A percentile compares a stretch with the other conserved stretches of the same genome.
phyloP scores from a whole-genome alignment of 2,113 vertebrate species.

The Paedocypris sp. region DNA sequence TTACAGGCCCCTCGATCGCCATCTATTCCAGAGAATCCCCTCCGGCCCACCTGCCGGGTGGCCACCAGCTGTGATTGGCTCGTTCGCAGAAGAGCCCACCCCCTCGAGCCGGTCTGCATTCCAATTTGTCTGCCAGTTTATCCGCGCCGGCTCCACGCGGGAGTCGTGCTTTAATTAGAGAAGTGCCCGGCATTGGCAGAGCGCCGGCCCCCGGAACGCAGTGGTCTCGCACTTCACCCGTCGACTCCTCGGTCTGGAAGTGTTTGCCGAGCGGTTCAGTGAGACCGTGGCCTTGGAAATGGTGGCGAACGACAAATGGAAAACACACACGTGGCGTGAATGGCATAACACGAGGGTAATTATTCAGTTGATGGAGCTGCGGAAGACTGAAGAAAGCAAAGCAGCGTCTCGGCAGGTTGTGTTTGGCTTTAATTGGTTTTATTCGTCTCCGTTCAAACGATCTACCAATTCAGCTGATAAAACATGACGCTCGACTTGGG shows the following conservation, averaged over 20 bases:
- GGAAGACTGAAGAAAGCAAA: background rate
- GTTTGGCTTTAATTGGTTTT: conserved; percentile 28
- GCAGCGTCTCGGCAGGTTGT: background rate
- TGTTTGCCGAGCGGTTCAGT: conserved; percentile 7
- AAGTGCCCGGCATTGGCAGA: conserved; percentile 52
- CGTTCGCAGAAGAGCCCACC: conserved; percentile 10
- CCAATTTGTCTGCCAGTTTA: conserved; percentile 46
- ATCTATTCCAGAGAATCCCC: conserved; percentile 41
- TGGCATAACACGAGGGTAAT: background rate
- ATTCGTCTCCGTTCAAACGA: background rate
- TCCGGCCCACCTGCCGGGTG: conserved; percentile 49
- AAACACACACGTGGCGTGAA: background rate
- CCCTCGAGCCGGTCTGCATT: conserved; percentile 31
- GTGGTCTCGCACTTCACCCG: conserved; percentile 27
- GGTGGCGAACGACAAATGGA: background rate
- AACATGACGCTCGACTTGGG: conserved; percentile 1
- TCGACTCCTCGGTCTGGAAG: conserved; percentile 2
- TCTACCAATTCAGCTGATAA: conserved; percentile 32
- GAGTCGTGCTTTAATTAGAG: conserved; percentile 35
- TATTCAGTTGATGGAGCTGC: background rate
- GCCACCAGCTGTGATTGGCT: conserved; percentile 47
- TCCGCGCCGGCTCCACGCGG: conserved; percentile 42
- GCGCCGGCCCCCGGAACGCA: conserved; percentile 43
- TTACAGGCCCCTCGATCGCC: conserved; percentile 25
- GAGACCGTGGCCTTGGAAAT: background rate